Conservation (phyloP, 2,797 vertebrate genomes). For the Oreortyx pictus region DNA sequence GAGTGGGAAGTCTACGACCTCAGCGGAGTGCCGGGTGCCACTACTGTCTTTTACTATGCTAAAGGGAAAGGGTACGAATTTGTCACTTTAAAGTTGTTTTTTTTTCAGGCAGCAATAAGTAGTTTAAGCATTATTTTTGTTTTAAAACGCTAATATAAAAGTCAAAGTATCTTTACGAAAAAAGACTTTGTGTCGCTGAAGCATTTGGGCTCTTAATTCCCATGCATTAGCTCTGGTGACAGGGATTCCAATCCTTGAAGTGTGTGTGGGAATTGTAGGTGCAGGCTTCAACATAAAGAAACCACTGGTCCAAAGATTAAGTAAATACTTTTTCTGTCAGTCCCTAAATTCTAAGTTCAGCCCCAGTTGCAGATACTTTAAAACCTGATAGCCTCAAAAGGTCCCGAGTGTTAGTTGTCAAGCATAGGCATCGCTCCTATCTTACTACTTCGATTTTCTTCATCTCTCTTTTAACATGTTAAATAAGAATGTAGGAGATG, state of each 20-base stretch:
- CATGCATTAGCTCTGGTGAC: background rate
- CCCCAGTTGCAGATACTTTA: background rate
- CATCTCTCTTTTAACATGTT: background rate
- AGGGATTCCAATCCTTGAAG: background rate
- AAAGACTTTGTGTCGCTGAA: background rate
- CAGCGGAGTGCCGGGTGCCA: background rate
- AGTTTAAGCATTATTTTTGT: background rate
- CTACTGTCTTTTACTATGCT: background rate
- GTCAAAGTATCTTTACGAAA: background rate
- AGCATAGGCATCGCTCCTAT: constrained; percentile 4
- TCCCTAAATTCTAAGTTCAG: constrained; percentile 13
- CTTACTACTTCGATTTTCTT: constrained; percentile 28
- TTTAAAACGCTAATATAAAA: background rate
- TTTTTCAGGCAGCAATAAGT: background rate
- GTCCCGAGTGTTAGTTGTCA: constrained; percentile 16
- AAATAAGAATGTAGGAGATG: background rate
- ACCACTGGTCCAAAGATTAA: background rate
- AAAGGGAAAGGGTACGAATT: background rate
- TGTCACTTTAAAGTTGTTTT: background rate
- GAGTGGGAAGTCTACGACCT: constrained; percentile 45
- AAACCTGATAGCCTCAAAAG: constrained; percentile 13
- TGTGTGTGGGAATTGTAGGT: background rate
- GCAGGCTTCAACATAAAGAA: background rate
- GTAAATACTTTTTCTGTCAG: background rate
- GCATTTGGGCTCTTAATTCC: background rate